Evolutionary conservation across 1,140 invertebrate species (phyloP).

Genomic region (Bombus sibiricus): DNA sequence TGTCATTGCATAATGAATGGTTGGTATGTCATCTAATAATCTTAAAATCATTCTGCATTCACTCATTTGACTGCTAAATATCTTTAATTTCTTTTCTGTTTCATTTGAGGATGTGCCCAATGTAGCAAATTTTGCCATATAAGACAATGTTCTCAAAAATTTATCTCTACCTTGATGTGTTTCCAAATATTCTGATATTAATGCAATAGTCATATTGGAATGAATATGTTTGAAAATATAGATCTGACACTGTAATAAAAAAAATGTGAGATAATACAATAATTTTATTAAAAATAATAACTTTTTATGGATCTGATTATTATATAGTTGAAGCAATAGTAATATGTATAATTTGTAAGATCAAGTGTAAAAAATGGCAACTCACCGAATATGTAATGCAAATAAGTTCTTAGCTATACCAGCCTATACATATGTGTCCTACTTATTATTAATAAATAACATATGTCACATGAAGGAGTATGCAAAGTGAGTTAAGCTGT

Average conservation of each 20-base stretch:
- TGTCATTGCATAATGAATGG: constrained; percentile 85
- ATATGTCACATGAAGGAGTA: neutral
- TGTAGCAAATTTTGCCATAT: constrained; percentile 85
- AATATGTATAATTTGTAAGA: neutral
- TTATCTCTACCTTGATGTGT: constrained; percentile 84
- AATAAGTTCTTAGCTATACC: neutral
- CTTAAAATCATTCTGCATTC: constrained; percentile 87
- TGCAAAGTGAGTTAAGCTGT: neutral
- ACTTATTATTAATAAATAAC: neutral
- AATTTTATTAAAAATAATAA: neutral
- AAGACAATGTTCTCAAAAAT: constrained; percentile 87
- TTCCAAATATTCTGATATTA: constrained; percentile 80
- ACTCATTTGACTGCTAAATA: constrained; percentile 86
- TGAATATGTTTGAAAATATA: constrained; percentile 4
- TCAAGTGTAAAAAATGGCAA: neutral
- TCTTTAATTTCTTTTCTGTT: constrained; percentile 83
- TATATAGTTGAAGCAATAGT: neutral
- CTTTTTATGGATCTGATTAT: neutral
- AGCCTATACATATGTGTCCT: neutral
- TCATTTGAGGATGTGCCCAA: constrained; percentile 83
- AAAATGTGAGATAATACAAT: neutral
- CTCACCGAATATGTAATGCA: neutral
- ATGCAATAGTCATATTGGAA: constrained; percentile 67
- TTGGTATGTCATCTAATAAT: constrained; percentile 90
- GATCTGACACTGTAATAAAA: neutral